Evolutionary conservation across 2,888 invertebrate genomes (phyloP), one percentile per base, ranked within the genome.

Genomic region (Hypomecis punctinalis): DNA sequence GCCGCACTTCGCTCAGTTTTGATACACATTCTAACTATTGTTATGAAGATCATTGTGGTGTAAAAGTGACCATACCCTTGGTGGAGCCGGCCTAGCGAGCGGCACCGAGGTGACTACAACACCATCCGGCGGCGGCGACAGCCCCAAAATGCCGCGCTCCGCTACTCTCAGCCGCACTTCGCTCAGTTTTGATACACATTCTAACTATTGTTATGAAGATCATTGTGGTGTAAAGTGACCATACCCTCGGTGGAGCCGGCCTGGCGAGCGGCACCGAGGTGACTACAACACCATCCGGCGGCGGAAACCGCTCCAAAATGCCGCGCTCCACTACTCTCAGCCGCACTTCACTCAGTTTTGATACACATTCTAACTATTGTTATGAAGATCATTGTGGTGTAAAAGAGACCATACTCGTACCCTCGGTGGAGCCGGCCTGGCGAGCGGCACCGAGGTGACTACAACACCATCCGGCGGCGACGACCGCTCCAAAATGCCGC

Each of bases 271-370:
- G n/a, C n/a, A n/a, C n/a, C n/a, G n/a, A n/a, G n/a, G n/a, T n/a
- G n/a, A n/a, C n/a, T n/a, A n/a, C n/a, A n/a, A n/a, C n/a, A n/a
- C n/a, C n/a, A n/a, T n/a, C n/a, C n/a, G n/a, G n/a, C n/a, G n/a
- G n/a, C n/a, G n/a, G n/a, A n/a, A n/a, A n/a, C 57, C 98, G 93
- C 77, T 98, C 97, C 59, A 96, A 83, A 78, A 98, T 96, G 73
- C 99, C 98, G 63, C 97, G 95, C 83, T 99, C 99, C 57, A 98
- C 93, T 40, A n/a, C n/a, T n/a, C n/a, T n/a, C n/a, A n/a, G n/a
- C n/a, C n/a, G n/a, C n/a, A n/a, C n/a, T n/a, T n/a, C n/a, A n/a
- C n/a, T n/a, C n/a, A n/a, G n/a, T n/a, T n/a, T n/a, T n/a, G n/a
- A n/a, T n/a, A n/a, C n/a, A n/a, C n/a, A n/a, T n/a, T n/a, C n/a